Evolutionary conservation across 1,140 invertebrate species (phyloP).

Genomic region (Drosophila rufa): DNA sequence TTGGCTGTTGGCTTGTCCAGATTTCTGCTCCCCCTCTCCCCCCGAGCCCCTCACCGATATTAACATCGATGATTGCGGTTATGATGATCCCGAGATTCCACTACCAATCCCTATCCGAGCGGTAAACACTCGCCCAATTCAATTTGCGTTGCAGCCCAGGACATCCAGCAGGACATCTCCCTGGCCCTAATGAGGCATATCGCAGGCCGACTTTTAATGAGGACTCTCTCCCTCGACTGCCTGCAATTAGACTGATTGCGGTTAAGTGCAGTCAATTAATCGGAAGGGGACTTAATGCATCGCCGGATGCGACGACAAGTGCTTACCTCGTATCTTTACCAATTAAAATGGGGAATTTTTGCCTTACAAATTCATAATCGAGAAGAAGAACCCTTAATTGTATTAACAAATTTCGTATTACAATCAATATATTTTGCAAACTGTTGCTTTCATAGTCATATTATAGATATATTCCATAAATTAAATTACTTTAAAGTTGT

Average conservation of each 20-base stretch:
- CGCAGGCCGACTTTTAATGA: conserved; percentile 53
- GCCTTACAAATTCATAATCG: too few species aligned
- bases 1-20: conserved; percentile 46
- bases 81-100: conserved; percentile 8
- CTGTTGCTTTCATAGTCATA: too few species aligned
- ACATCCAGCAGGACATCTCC: neutral
- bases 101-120: conserved; percentile 24
- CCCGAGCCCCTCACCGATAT: neutral
- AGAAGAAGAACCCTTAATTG: too few species aligned
- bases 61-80: conserved; percentile 14
- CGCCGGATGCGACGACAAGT: neutral
- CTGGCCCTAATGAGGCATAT: conserved; percentile 44
- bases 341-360: too few species aligned
- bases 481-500: neutral
- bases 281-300: neutral
- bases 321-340: neutral
- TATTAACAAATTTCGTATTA: too few species aligned
- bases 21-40: neutral
- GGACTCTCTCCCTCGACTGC: conserved; percentile 47
- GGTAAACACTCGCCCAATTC: conserved; percentile 54
- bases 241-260: conserved; percentile 55
- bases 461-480: too few species aligned
- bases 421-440: too few species aligned
- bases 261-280: conserved; percentile 25
- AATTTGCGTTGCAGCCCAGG: conserved; percentile 29